Evolutionary conservation across 2,888 invertebrate genomes (phyloP).

Genomic region (Lasioglossum lativentre): DNA sequence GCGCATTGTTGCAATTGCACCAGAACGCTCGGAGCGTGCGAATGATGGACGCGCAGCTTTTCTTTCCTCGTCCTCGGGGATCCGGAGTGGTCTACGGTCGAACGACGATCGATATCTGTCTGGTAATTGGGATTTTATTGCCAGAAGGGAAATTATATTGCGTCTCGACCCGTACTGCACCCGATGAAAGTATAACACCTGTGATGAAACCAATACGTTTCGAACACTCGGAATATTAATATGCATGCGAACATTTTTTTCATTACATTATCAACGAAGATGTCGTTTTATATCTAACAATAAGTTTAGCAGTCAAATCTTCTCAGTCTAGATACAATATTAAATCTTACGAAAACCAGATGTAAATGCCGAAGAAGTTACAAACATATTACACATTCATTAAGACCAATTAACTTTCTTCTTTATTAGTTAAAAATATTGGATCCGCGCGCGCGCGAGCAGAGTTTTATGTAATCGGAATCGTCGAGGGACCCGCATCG

Average conservation of each 20-base stretch:
- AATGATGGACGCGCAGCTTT: slow-evolving; percentile 57
- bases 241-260: no score
- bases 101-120: slow-evolving; percentile 35
- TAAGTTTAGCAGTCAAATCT: no score
- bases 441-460: background rate
- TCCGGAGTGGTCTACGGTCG: background rate
- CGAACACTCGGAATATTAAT: background rate
- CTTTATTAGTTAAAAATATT: background rate
- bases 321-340: background rate
- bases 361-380: background rate
- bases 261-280: background rate
- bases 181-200: background rate
- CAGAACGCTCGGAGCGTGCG: slow-evolving; percentile 65
- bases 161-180: background rate
- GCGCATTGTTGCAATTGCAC: slow-evolving; percentile 60
- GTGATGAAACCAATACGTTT: background rate
- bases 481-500: background rate
- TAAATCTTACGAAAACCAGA: background rate
- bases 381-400: background rate
- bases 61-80: slow-evolving; percentile 37
- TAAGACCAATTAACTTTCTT: background rate
- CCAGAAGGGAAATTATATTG: background rate
- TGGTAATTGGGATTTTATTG: slow-evolving; percentile 13
- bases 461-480: background rate
- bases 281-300: background rate